Evolutionary conservation across 2,113 vertebrate species (phyloP).

Genomic region (Sphaerodactylus townsendi): DNA sequence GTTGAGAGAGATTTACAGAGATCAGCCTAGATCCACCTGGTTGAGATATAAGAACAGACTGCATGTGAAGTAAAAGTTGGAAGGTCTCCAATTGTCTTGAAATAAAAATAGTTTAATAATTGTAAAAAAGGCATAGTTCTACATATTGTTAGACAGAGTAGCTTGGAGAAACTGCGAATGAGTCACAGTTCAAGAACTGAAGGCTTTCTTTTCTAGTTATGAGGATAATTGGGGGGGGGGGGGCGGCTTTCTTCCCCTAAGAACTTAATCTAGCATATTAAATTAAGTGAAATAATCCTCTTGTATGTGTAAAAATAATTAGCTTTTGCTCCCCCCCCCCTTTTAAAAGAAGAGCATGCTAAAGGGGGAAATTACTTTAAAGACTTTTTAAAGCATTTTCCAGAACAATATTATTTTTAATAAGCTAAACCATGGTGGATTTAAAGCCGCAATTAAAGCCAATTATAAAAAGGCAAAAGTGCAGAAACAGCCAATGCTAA

Average conservation of each 20-base stretch:
- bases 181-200: background rate
- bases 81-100: background rate
- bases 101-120: background rate
- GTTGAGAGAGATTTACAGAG: no score
- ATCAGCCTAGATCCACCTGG: no score
- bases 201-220: constrained; percentile 3
- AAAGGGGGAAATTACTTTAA: constrained; percentile 41
- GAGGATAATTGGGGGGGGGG: background rate
- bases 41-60: no score
- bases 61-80: no score
- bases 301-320: constrained; percentile 63
- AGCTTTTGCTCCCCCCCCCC: constrained; percentile 36
- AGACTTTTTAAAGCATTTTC: constrained; percentile 35
- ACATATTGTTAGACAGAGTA: background rate
- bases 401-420: constrained; percentile 59
- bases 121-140: background rate
- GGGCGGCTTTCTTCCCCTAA: constrained; percentile 15
- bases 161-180: background rate
- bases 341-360: constrained; percentile 36
- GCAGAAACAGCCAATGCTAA: constrained; percentile 52
- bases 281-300: constrained; percentile 65
- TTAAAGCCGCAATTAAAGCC: constrained; percentile 56
- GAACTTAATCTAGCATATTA: constrained; percentile 41
- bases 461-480: constrained; percentile 32
- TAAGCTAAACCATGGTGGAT: constrained; percentile 57